Conservation (phyloP, 2,888 invertebrate species). For the Cactoblastis cactorum region DNA sequence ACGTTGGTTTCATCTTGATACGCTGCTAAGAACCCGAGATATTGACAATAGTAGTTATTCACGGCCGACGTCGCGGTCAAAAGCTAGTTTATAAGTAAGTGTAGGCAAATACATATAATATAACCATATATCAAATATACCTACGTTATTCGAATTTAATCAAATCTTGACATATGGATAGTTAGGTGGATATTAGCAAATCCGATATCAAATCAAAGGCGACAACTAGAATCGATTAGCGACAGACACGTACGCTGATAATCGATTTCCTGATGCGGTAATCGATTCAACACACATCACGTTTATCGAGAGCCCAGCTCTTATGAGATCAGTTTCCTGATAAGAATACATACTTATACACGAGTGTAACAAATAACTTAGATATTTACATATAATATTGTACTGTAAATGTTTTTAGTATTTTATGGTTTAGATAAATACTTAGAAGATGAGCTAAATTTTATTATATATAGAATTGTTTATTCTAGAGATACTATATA, state of each 20-base stretch:
- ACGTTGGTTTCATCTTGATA: too few species aligned
- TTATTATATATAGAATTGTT: too few species aligned
- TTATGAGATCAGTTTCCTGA: constrained; percentile 14
- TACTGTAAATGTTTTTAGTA: neutral
- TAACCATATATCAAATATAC: neutral
- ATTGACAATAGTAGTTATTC: too few species aligned
- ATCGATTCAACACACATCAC: constrained; percentile 51
- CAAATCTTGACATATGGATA: constrained; percentile 13
- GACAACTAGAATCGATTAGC: constrained; percentile 73
- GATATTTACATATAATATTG: neutral
- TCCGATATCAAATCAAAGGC: constrained; percentile 45
- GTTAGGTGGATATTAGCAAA: constrained; percentile 11
- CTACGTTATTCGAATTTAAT: constrained; percentile 2
- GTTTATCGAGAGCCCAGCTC: constrained; percentile 40
- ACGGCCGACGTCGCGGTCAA: too few species aligned
- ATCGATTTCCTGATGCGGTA: constrained; percentile 62
- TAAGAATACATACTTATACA: constrained; percentile 4
- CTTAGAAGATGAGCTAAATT: neutral
- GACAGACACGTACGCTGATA: constrained; percentile 65
- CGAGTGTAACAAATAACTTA: neutral
- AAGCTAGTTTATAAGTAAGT: too few species aligned
- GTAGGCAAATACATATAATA: neutral
- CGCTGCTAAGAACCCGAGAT: too few species aligned
- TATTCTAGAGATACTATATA: too few species aligned
- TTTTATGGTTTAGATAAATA: neutral